Percentiles rank a stretch among this genome's conserved stretches.
Conservation (phyloP, 2,797 vertebrate species). For the Furcifer pardalis region DNA sequence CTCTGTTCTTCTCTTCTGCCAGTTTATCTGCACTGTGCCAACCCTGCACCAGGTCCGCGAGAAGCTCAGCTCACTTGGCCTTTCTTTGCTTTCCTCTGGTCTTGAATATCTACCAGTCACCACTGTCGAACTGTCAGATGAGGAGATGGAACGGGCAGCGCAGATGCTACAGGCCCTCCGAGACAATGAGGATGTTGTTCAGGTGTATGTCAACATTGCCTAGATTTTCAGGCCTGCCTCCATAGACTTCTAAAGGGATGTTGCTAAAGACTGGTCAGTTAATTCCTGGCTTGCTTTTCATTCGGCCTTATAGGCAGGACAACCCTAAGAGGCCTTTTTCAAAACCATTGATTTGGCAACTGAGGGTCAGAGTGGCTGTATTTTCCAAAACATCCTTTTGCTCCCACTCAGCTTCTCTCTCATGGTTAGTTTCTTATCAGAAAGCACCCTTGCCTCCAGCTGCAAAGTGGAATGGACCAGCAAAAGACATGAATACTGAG, state of each 20-base stretch:
- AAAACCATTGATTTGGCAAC: neutral
- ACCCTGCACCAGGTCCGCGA: constrained; percentile 76
- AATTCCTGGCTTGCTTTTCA: neutral
- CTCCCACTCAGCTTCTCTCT: neutral
- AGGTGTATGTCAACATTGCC: constrained; percentile 89
- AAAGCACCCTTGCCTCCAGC: neutral
- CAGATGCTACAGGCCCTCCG: constrained; percentile 80
- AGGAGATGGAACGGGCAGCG: constrained; percentile 78
- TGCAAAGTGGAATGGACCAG: neutral
- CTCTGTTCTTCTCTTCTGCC: neutral
- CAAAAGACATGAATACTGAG: neutral
- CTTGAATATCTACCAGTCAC: constrained; percentile 81
- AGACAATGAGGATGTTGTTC: constrained; percentile 80
- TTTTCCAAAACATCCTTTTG: neutral
- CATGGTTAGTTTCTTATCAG: neutral
- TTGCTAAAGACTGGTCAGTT: neutral
- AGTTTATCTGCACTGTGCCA: constrained; percentile 85
- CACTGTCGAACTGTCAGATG: constrained; percentile 68
- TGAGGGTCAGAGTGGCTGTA: neutral
- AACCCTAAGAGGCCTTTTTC: neutral
- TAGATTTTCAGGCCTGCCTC: constrained; percentile 25
- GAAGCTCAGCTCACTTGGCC: constrained; percentile 78
- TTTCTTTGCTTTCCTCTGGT: constrained; percentile 74
- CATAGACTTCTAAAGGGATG: neutral
- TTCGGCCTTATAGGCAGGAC: neutral